Evolutionary conservation across 2,888 invertebrate genomes (phyloP).

Genomic region (Alloplasta piceator): DNA sequence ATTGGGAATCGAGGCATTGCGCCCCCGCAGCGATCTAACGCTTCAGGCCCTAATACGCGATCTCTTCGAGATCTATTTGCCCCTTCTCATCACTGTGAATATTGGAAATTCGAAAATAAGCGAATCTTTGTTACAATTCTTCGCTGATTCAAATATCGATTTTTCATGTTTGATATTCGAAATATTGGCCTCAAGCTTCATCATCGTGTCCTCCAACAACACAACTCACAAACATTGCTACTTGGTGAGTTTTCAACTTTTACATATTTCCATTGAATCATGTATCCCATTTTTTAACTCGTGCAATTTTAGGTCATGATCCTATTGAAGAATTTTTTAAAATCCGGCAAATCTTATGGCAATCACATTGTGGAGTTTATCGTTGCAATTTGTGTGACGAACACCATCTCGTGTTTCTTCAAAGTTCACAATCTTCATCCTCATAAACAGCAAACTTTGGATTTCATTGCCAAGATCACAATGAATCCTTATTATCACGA

Average conservation of each 20-base stretch:
- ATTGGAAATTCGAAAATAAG: slow-evolving; percentile 72
- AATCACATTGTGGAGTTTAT: slow-evolving; percentile 73
- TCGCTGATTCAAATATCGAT: slow-evolving; percentile 73
- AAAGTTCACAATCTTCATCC: slow-evolving; percentile 79
- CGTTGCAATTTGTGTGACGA: slow-evolving; percentile 72
- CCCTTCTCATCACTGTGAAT: slow-evolving; percentile 74
- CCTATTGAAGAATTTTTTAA: slow-evolving; percentile 74
- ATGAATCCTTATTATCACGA: slow-evolving; percentile 74
- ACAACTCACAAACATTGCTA: slow-evolving; percentile 78
- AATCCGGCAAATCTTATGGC: slow-evolving; percentile 70
- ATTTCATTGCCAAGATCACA: slow-evolving; percentile 74
- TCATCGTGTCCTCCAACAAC: slow-evolving; percentile 74
- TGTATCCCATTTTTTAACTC: background rate
- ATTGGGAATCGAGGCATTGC: slow-evolving; percentile 77
- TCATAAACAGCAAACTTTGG: slow-evolving; percentile 76
- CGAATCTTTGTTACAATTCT: slow-evolving; percentile 76
- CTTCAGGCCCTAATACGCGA: slow-evolving; percentile 76
- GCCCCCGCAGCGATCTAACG: slow-evolving; percentile 75
- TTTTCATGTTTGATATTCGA: slow-evolving; percentile 75
- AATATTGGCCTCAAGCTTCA: slow-evolving; percentile 74
- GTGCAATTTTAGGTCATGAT: slow-evolving; percentile 74
- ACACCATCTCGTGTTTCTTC: slow-evolving; percentile 77
- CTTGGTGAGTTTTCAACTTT: slow-evolving; percentile 72
- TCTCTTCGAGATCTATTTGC: slow-evolving; percentile 79
- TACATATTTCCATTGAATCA: slow-evolving; percentile 16